A percentile compares a stretch with the other conserved stretches of the same genome.
Conservation (phyloP, 2,113 vertebrate genomes). For the Cyprinus carpio region DNA sequence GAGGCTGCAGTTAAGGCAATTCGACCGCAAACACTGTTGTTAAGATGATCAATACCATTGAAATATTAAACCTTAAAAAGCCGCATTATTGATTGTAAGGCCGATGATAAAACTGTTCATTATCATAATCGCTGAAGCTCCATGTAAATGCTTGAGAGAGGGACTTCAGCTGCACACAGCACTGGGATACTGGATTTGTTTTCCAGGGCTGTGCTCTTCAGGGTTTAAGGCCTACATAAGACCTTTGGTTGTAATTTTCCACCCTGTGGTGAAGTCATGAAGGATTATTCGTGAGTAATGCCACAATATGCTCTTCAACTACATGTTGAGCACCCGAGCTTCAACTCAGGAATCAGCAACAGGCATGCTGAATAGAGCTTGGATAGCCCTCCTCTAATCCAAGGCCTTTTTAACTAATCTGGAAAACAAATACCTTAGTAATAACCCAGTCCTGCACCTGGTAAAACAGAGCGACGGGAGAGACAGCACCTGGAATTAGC, state of each 20-base stretch:
- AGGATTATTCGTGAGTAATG: constrained; percentile 50
- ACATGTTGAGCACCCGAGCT: constrained; percentile 30
- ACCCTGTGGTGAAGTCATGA: not conserved
- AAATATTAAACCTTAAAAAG: constrained; percentile 97
- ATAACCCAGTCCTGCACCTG: constrained; percentile 76
- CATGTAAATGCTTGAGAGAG: constrained; percentile 69
- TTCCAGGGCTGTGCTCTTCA: too few relatives aligned
- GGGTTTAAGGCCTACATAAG: too few relatives aligned
- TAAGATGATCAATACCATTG: constrained; percentile 93
- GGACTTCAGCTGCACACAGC: constrained; percentile 52
- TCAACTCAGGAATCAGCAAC: constrained; percentile 50
- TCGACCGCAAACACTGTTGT: constrained; percentile 86
- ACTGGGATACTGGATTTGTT: constrained; percentile 27
- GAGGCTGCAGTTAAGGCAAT: constrained; percentile 79
- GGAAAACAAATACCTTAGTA: constrained; percentile 79
- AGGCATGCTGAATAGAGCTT: constrained; percentile 63
- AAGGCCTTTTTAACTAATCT: constrained; percentile 70
- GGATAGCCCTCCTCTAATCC: constrained; percentile 71
- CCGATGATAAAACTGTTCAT: constrained; percentile 98
- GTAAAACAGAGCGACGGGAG: constrained; percentile 71
- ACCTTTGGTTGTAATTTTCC: not conserved
- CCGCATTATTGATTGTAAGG: constrained; percentile 91
- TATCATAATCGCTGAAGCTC: constrained; percentile 76
- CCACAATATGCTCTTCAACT: constrained; percentile 43
- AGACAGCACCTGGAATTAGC: constrained; percentile 77